These are phyloP conservation scores for Vesta saturnalis DNA, from an alignment of 2,888 invertebrate genomes.

Conservation along the genomic window DNA sequence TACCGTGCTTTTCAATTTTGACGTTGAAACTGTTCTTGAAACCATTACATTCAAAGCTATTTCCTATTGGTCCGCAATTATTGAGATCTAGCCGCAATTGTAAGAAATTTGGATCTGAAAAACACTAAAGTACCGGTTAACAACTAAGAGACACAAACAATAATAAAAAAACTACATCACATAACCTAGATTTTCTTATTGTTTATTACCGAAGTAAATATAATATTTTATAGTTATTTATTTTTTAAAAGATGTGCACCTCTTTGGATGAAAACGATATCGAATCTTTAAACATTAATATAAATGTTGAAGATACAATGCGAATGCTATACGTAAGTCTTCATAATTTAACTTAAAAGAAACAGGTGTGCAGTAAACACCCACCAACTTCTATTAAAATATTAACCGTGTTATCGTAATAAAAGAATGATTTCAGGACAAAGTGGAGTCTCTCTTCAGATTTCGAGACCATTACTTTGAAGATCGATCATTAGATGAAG, in stretches of 20 bases:
- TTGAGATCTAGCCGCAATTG: too few species aligned
- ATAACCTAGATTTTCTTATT: slow-evolving; percentile 9
- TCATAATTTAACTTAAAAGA: slow-evolving; percentile 19
- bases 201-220: background rate
- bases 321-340: slow-evolving; percentile 51
- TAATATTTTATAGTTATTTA: slow-evolving; percentile 1
- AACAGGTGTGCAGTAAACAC: slow-evolving; percentile 48
- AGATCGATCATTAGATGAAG: slow-evolving; percentile 74
- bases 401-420: too few species aligned
- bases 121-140: background rate
- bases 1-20: too few species aligned
- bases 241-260: slow-evolving; percentile 5
- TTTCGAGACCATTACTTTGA: slow-evolving; percentile 85
- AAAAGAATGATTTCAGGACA: slow-evolving; percentile 65
- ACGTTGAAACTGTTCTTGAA: too few species aligned
- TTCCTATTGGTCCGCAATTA: too few species aligned
- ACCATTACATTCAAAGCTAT: too few species aligned
- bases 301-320: slow-evolving; percentile 47
- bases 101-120: too few species aligned
- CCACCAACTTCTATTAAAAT: background rate
- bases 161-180: background rate
- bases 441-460: slow-evolving; percentile 71
- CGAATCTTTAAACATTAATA: slow-evolving; percentile 26
- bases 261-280: slow-evolving; percentile 20
- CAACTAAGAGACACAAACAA: background rate